phyloP scores from a whole-genome alignment of 2,888 invertebrate species.

The Brassicogethes aeneus region DNA sequence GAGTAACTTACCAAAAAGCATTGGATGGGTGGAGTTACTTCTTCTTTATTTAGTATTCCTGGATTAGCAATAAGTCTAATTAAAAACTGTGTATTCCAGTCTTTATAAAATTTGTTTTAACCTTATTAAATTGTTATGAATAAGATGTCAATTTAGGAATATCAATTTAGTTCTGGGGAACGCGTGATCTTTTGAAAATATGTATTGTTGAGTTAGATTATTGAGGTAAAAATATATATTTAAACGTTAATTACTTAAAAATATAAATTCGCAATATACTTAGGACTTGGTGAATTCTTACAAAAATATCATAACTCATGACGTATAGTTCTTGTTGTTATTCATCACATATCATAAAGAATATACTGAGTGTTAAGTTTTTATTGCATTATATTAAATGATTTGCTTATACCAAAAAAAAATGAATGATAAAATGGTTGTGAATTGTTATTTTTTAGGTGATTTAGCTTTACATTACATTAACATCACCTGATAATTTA shows the following conservation, averaged over 20 bases:
- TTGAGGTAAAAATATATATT: neutral
- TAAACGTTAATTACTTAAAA: neutral
- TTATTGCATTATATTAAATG: neutral
- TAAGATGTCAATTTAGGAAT: neutral
- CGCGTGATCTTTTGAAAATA: slow-evolving; percentile 5
- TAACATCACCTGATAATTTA: neutral
- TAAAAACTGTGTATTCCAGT: too few relatives aligned
- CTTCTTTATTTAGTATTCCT: too few relatives aligned
- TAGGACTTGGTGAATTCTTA: neutral
- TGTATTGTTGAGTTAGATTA: slow-evolving; percentile 18
- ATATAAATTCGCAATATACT: neutral
- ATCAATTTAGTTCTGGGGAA: neutral
- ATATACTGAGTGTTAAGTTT: neutral
- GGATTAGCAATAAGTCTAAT: too few relatives aligned
- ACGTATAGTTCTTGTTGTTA: neutral
- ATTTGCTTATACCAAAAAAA: neutral
- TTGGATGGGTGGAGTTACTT: too few relatives aligned
- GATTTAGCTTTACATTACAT: neutral
- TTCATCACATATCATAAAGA: neutral
- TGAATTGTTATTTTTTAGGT: neutral
- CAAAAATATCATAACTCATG: neutral
- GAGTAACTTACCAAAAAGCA: too few relatives aligned
- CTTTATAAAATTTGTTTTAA: too few relatives aligned
- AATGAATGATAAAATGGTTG: neutral
- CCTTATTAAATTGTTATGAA: too few relatives aligned